A percentile compares a stretch with the other conserved stretches of the same genome.
These are phyloP conservation scores for Brachycybe producta DNA, from an alignment of 2,888 invertebrate genomes.

Conservation along the genomic window DNA sequence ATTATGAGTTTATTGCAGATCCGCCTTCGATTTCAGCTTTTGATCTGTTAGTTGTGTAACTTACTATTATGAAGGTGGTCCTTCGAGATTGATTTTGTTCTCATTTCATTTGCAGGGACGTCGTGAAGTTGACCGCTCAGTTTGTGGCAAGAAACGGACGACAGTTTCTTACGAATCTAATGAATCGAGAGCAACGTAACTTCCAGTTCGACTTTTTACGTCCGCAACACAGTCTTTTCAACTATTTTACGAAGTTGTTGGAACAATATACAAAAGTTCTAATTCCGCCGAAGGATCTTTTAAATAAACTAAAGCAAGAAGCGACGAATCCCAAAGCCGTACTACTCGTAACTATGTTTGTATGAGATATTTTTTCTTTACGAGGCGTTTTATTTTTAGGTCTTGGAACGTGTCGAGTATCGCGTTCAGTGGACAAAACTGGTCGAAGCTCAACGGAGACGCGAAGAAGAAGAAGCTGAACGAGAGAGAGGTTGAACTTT, in stretches of 20 bases:
- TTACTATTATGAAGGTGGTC: background rate
- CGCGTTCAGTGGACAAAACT: constrained; percentile 94
- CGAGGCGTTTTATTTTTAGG: constrained; percentile 26
- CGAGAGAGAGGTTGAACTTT: constrained; percentile 76
- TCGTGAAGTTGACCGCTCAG: constrained; percentile 94
- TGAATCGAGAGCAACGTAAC: constrained; percentile 96
- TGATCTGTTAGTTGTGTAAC: constrained; percentile 58
- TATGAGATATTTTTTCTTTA: background rate
- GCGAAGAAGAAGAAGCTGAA: constrained; percentile 90
- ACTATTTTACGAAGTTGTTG: constrained; percentile 92
- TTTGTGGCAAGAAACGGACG: constrained; percentile 98
- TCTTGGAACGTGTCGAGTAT: constrained; percentile 80
- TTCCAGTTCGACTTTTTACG: constrained; percentile 97
- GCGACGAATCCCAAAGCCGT: constrained; percentile 50
- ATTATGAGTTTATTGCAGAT: constrained; percentile 90
- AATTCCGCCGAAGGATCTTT: constrained; percentile 85
- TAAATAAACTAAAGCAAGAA: constrained; percentile 59
- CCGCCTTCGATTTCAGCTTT: constrained; percentile 96
- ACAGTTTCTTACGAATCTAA: constrained; percentile 91
- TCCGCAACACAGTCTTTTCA: constrained; percentile 95
- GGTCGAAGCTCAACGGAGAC: constrained; percentile 79
- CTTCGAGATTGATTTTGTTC: background rate
- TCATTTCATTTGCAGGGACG: constrained; percentile 50
- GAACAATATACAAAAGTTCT: constrained; percentile 97
- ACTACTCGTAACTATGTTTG: no score